Evolutionary conservation across 2,888 invertebrate genomes (phyloP), one percentile per base, ranked within the genome.

Genomic region (Brachypterus glaber): DNA sequence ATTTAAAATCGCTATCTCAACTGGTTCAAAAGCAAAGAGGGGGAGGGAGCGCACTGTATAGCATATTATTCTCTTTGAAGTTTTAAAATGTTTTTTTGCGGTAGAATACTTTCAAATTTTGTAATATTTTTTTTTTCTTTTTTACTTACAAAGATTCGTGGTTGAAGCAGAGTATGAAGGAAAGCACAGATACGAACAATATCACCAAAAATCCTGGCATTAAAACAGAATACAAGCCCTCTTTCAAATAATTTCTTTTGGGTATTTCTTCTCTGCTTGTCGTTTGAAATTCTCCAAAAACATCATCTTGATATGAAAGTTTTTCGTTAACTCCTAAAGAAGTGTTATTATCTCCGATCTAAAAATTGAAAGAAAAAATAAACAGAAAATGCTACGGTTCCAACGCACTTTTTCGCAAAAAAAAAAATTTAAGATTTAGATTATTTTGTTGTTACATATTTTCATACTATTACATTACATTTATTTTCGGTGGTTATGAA

Each of bases 91-190:
- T n/a, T n/a, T n/a, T n/a, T n/a, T n/a, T n/a, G n/a, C n/a, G n/a
- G n/a, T n/a, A n/a, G n/a, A 3, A 8, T 17, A 1, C 7, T 21
- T 9, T 17, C 8, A 17, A 24, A 37, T 36, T 24, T 40, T 25
- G 27, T 37, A 38, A 46, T n/a, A n/a, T n/a, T n/a, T n/a, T n/a
- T n/a, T 11, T 27, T 13, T 9, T 27, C 8, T 27, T 27, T 21
- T 9, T 40, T 54, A 78, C 84, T 83, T 63, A 86, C 85, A 82
- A 70, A 57, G 80, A 77, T 46, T 81, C 80, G 53, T 83, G 79
- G 48, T 83, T 78, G 48, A 85, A 77, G 60, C 86, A 87, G 8
- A 87, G 67, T 1, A 82, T 76, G 2, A 80, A 74, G 0, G 84
- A 81, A 2, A 87, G 60, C 4, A 82, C 68, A 2, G 79, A 71